Evolutionary conservation across 2,888 invertebrate genomes (phyloP), one percentile per base, ranked within the genome.

Genomic region (Adineta ricciae): DNA sequence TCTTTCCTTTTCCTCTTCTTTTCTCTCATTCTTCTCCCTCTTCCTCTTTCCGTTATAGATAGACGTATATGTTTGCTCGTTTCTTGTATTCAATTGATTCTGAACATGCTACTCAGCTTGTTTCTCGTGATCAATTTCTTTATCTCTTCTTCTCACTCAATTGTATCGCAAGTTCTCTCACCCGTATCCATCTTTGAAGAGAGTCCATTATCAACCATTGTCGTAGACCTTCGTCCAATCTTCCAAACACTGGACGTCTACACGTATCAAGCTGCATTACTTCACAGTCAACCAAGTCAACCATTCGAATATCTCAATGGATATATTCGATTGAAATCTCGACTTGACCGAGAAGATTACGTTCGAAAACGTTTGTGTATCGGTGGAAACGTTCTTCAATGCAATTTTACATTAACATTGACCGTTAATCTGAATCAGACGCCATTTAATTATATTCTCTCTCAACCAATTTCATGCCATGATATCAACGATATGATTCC

Each of bases 271-370:
- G 38, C 38, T 0, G 38, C 38, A 4, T n/a, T 78, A n/a, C n/a
- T 78, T n/a, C 78, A 78, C 14, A 78, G 78, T 78, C 78, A 78
- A 78, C 24, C 78, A n/a, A 78, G 78, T 78, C 41, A 38, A 78
- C 78, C 78, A 41, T 78, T 78, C 41, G 78, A 78, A 78, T 78
- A 78, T 78, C 38, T 41, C 24, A 78, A 78, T 78, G 78, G 78
- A 41, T n/a, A 24, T 41, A 78, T 78, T 41, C 24, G 41, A n/a
- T 78, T 78, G 19, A 78, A 78, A 41, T 78, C 78, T n/a, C 78
- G 78, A 41, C n/a, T 78, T 11, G 78, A 78, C 41, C 78, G 78
- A 36, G 78, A 78, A 78, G 78, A 78, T 41, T 78, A 78, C 19
- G 38, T 38, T 41, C 24, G 11, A 78, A 78, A 78, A 78, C 78